Evolutionary conservation across 2,113 vertebrate genomes (phyloP), one percentile per base, ranked within the genome.

Genomic region (Grammomys dolichurus): DNA sequence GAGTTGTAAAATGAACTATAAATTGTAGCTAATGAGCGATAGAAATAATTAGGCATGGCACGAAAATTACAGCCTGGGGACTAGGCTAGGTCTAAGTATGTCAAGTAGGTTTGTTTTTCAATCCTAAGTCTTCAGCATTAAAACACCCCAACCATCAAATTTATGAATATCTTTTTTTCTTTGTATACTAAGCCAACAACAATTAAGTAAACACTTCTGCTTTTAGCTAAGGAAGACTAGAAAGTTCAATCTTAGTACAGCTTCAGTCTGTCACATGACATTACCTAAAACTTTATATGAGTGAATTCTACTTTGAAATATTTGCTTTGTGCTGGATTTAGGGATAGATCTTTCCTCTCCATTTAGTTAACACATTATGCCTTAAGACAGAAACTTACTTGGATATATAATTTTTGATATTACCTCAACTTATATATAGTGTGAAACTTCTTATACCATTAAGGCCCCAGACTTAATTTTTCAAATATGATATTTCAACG

Each of bases 31-130:
- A 75, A 72, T 96, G 51, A 78, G 63, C 93, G 54, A 78, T 56
- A 89, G 54, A 90, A 95, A 36, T 92, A 94, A 89, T 95, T 97
- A 97, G 95, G 65, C 14, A 51, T 58, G 46, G 8, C 48, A 65
- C 58, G 56, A 82, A 95, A 96, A 93, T 19, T 80, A 82, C 5
- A 89, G n/a, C 40, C 22, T 26, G 14, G 73, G 72, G 60, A 89
- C 40, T 63, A 95, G 3, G 56, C 31, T 70, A 13, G 69, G 58
- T 87, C 58, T 78, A 54, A 51, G 92, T 75, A 43, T 51, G 22
- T 40, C 17, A 63, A 73, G 89, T 73, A 92, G 63, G 78, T 95
- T 92, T 93, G 40, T 89, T 82, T 69, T 70, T 89, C 48, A 87
- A 9, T 94, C 69, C 22, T 92, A 94, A 93, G 76, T 73, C 46